A percentile compares a stretch with the other conserved stretches of the same genome.
These are phyloP conservation scores for Spea hammondii DNA, from an alignment of 2,797 vertebrate genomes.

Conservation along the genomic window DNA sequence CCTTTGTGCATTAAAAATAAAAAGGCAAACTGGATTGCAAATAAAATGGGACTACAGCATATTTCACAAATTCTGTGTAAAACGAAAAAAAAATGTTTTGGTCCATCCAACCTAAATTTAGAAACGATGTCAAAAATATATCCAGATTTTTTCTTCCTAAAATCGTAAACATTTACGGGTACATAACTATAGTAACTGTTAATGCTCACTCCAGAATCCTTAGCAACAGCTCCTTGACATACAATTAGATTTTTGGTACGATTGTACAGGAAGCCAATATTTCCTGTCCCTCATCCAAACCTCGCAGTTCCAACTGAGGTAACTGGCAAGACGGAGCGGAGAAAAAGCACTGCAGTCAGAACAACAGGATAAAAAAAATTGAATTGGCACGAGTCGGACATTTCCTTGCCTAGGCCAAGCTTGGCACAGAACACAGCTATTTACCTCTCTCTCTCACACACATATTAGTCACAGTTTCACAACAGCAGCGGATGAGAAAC, in stretches of 20 bases:
- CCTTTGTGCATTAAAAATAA: too few species aligned
- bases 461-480: constrained; percentile 20
- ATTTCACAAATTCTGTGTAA: too few species aligned
- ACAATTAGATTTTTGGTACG: not conserved
- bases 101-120: too few species aligned
- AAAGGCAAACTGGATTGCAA: too few species aligned
- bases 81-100: too few species aligned
- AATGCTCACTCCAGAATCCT: constrained; percentile 12
- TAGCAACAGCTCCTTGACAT: constrained; percentile 19
- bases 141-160: too few species aligned
- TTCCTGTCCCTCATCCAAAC: constrained; percentile 23
- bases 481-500: constrained; percentile 36
- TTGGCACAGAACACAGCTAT: constrained; percentile 29
- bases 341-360: constrained; percentile 18
- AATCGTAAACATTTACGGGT: too few species aligned
- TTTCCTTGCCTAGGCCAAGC: constrained; percentile 25
- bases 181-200: not conserved
- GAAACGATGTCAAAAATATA: too few species aligned
- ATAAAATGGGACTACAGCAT: too few species aligned
- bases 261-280: constrained; percentile 5
- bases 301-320: constrained; percentile 13
- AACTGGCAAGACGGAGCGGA: constrained; percentile 17
- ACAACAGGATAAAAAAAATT: constrained; percentile 25
- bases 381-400: constrained; percentile 25
- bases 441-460: constrained; percentile 31